Evolutionary conservation across 2,113 vertebrate genomes (phyloP).

Genomic region (Megalops atlanticus): DNA sequence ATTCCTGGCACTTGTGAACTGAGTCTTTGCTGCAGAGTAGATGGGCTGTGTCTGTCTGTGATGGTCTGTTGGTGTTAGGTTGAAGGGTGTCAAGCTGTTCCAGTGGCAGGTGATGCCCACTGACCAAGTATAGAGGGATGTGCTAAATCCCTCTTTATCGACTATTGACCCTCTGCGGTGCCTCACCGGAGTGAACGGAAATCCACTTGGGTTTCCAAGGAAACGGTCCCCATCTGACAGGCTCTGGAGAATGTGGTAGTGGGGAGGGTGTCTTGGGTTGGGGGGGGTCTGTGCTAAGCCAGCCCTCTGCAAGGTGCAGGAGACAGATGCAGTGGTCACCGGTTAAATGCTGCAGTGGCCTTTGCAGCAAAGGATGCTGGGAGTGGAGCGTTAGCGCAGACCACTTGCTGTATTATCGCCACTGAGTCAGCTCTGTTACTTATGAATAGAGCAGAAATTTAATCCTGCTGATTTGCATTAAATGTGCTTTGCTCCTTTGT

Average conservation of each 20-base stretch:
- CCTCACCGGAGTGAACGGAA: not conserved
- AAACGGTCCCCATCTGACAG: constrained; percentile 14
- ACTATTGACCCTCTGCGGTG: not conserved
- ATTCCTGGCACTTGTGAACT: too few species aligned
- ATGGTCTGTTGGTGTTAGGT: not conserved
- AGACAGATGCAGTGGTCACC: not conserved
- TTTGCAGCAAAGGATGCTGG: not conserved
- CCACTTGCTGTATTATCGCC: not conserved
- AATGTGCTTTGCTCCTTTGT: too few species aligned
- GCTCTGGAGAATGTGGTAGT: not conserved
- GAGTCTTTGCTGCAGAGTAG: not conserved
- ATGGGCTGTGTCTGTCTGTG: not conserved
- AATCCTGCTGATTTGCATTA: too few species aligned
- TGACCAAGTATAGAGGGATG: not conserved
- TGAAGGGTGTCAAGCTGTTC: not conserved
- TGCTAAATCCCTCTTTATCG: not conserved
- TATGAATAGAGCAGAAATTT: too few species aligned
- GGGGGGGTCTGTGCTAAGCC: not conserved
- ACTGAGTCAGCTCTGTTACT: too few species aligned
- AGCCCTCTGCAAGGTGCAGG: constrained; percentile 10
- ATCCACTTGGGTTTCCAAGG: constrained; percentile 29
- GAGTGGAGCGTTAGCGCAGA: not conserved
- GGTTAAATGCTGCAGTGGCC: not conserved
- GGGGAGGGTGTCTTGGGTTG: not conserved
- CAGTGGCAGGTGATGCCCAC: not conserved